Evolutionary conservation across 2,113 vertebrate species (phyloP), one percentile per base, ranked within the genome.

Genomic region (Tragelaphus imberbis): DNA sequence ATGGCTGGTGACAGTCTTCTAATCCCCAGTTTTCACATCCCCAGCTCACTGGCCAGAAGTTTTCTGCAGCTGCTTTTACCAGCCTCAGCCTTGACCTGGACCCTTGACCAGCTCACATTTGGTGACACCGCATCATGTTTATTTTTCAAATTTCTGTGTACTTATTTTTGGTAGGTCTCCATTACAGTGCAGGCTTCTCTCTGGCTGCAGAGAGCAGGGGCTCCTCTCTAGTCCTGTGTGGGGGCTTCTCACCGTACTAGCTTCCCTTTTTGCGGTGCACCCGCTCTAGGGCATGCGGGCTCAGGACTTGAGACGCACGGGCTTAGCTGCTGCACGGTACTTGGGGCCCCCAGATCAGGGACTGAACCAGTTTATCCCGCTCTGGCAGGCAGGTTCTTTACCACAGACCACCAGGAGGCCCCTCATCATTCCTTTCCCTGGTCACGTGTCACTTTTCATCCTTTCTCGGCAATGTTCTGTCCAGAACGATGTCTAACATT

Each of bases 121-220:
- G 75, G 59, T 17, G 23, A 15, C 27, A 4, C 19, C 11, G 10
- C 15, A 0, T 49, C 51, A 1, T 33, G 53, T 85, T 5, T 33
- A 16, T 16, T 16, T 49, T 11, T 75, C 0, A 5, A n/a, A 11
- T 36, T 19, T 19, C 9, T 6, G 0, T 40, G 3, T 0, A 0
- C 23, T 6, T 12, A 12, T 6, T 23, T 40, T 7, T 25, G 23
- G 71, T 14, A 25, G 40, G 71, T 4, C 23, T 7, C 27, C 40
- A 1, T 27, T 6, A 15, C 40, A 25, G 71, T 3, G 21, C 23
- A 14, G 36, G 23, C 36, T 3, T 0, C 1, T 25, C 21, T 75
- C 71, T 2, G 12, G 36, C 0, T 27, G 71, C 23, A 14, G 71
- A 44, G 71, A 4, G 40, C 71, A 44, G 40, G 21, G 12, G 12